Evolutionary conservation across 2,888 invertebrate species (phyloP).

Genomic region (Euspilapteryx auroguttella): DNA sequence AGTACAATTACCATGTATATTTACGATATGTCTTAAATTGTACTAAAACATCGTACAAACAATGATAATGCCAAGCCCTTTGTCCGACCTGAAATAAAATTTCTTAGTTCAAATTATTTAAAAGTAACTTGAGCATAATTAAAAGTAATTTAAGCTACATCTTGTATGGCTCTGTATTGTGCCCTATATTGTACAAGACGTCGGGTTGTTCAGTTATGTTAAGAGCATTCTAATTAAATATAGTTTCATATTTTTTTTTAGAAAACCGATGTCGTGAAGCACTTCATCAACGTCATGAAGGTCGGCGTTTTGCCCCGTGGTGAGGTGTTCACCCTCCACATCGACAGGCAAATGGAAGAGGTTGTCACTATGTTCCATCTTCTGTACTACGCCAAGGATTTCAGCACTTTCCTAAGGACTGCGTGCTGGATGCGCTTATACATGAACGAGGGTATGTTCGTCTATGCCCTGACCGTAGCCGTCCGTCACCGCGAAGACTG

Average conservation of each 20-base stretch:
- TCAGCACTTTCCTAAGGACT: constrained; percentile 44
- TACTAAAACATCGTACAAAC: too few species aligned
- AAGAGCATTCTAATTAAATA: constrained; percentile 35
- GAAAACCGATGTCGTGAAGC: constrained; percentile 60
- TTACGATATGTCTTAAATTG: too few species aligned
- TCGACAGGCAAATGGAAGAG: constrained; percentile 51
- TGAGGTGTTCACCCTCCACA: constrained; percentile 49
- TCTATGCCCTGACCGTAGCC: constrained; percentile 55
- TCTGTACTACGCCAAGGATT: constrained; percentile 56
- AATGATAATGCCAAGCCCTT: too few species aligned
- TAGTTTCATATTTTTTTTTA: constrained; percentile 30
- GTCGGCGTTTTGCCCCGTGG: constrained; percentile 59
- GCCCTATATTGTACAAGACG: too few species aligned
- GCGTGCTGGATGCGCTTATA: constrained; percentile 54
- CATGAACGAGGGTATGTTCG: constrained; percentile 61
- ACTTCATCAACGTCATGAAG: constrained; percentile 53
- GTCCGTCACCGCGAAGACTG: constrained; percentile 53
- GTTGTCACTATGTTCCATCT: constrained; percentile 54
- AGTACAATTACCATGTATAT: too few species aligned
- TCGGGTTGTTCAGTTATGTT: constrained; percentile 36
- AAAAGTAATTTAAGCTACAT: too few species aligned
- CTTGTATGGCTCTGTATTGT: too few species aligned
- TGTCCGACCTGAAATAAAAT: too few species aligned
- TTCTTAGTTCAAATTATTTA: too few species aligned
- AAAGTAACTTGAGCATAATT: too few species aligned